phyloP scores from a whole-genome alignment of 2,888 invertebrate species.

The Masnerella sp. region DNA sequence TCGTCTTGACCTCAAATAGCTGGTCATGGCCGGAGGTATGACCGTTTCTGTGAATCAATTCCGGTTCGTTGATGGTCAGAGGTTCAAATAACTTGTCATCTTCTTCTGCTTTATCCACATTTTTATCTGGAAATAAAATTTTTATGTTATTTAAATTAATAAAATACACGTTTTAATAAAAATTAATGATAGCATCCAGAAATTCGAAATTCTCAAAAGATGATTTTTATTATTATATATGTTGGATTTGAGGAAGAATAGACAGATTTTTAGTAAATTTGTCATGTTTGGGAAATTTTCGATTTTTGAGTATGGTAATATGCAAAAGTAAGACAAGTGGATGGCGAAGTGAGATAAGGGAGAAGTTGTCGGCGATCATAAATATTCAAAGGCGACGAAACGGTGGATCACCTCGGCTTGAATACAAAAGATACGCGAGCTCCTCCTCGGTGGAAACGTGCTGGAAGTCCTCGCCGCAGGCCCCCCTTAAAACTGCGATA shows the following conservation, averaged over 20 bases:
- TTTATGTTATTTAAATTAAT: constrained; percentile 2
- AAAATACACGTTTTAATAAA: no score
- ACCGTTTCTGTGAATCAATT: constrained; percentile 70
- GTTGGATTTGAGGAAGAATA: no score
- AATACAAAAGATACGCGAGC: constrained; percentile 80
- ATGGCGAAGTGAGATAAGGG: neutral
- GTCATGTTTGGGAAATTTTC: no score
- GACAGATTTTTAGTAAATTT: no score
- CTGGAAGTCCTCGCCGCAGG: constrained; percentile 82
- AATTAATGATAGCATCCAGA: no score
- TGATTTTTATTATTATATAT: no score
- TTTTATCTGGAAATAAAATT: constrained; percentile 66
- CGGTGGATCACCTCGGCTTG: constrained; percentile 66
- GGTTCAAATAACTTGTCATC: constrained; percentile 67
- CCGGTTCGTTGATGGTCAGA: constrained; percentile 64
- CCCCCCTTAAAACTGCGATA: constrained; percentile 84
- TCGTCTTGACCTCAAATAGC: constrained; percentile 73
- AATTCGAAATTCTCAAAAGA: no score
- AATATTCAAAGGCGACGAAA: constrained; percentile 28
- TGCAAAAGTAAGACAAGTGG: neutral
- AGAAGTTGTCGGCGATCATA: constrained; percentile 8
- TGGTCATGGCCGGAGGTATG: constrained; percentile 71
- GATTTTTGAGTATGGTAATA: neutral
- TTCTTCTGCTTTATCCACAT: constrained; percentile 66
- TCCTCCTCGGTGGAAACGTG: constrained; percentile 81